Percentiles rank a stretch among this genome's conserved stretches.
These are phyloP conservation scores for Antennarius striatus DNA, from an alignment of 2,113 vertebrate genomes.

Conservation along the genomic window DNA sequence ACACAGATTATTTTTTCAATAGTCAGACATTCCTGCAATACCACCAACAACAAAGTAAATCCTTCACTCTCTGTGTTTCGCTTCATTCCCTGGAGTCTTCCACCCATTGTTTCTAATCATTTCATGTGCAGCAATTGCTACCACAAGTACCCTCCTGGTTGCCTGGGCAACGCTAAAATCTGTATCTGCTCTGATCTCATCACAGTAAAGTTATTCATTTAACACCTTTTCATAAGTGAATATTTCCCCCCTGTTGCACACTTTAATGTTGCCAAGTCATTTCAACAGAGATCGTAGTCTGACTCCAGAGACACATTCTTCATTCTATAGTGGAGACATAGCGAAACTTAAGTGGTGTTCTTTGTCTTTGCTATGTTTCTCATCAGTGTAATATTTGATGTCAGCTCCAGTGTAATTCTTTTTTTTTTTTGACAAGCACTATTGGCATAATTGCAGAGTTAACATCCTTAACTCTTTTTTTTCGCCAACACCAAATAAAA, in stretches of 20 bases:
- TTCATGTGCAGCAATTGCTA: conserved; percentile 9
- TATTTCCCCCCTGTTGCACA: conserved; percentile 4
- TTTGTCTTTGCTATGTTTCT: conserved; percentile 16
- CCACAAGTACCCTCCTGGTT: conserved; percentile 3
- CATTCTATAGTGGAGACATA: neutral
- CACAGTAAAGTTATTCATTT: conserved; percentile 12
- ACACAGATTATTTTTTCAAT: neutral
- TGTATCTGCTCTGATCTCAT: conserved; percentile 41
- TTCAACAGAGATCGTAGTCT: neutral
- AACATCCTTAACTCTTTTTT: too few species aligned
- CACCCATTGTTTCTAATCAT: conserved; percentile 34
- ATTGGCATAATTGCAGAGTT: conserved; percentile 12
- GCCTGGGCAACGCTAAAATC: conserved; percentile 32
- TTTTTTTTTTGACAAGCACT: neutral
- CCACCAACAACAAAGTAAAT: conserved; percentile 2
- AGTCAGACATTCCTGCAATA: neutral
- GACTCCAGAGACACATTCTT: conserved; percentile 20
- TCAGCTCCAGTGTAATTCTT: conserved; percentile 2
- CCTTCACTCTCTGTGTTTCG: neutral
- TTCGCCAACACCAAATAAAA: neutral
- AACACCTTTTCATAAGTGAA: conserved; percentile 1
- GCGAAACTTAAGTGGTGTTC: neutral
- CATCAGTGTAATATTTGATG: conserved; percentile 17
- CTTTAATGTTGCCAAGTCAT: neutral
- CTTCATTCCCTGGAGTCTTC: conserved; percentile 7